Conservation (phyloP, 2,113 vertebrate genomes). For the Butorides virescens region DNA sequence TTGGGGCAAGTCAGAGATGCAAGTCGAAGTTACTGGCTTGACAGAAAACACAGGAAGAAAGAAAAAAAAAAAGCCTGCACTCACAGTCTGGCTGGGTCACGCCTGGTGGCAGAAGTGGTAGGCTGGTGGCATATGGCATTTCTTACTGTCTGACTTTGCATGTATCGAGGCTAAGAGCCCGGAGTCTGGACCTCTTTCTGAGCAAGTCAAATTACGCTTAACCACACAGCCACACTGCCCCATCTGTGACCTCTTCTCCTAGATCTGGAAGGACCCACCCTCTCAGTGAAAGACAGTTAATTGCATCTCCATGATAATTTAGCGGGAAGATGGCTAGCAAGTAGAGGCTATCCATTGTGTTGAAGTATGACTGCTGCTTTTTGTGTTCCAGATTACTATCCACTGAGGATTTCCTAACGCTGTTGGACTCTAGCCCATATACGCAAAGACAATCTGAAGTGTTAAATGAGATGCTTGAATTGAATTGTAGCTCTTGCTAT, state of each 20-base stretch:
- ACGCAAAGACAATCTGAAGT: conserved; percentile 49
- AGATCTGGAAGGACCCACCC: conserved; percentile 44
- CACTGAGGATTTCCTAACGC: conserved; percentile 65
- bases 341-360: conserved; percentile 39
- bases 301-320: conserved; percentile 49
- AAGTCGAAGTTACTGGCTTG: conserved; percentile 20
- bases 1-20: neutral
- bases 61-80: neutral
- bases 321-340: neutral
- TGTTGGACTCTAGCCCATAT: conserved; percentile 48
- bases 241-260: conserved; percentile 32
- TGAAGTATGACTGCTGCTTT: conserved; percentile 66
- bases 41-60: conserved; percentile 17
- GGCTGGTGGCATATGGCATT: neutral
- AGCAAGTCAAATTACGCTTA: neutral
- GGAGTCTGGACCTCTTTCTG: neutral
- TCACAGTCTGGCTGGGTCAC: neutral
- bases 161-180: neutral
- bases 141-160: neutral
- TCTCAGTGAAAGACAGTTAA: conserved; percentile 49
- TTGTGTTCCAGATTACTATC: conserved; percentile 64
- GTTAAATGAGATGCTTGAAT: conserved; percentile 24
- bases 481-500: conserved; percentile 29
- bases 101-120: neutral
- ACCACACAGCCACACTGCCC: neutral